Evolutionary conservation across 2,888 invertebrate species (phyloP).

Genomic region (Drosophila mayaguana): DNA sequence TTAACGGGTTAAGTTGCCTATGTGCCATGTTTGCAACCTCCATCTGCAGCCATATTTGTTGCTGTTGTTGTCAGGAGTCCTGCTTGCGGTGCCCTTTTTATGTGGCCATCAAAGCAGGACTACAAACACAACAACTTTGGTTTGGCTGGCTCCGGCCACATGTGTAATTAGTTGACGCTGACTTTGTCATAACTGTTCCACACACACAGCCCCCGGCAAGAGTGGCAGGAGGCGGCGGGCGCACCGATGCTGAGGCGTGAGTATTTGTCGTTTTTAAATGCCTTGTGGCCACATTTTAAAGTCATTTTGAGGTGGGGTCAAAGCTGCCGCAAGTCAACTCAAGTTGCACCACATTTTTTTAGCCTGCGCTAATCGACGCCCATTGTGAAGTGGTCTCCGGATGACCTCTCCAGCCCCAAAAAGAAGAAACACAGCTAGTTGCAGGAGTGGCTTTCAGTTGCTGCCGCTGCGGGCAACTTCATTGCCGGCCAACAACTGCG

Average conservation of each 20-base stretch:
- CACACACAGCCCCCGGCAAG: background rate
- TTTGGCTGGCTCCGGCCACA: constrained; percentile 19
- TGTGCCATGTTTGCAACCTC: constrained; percentile 43
- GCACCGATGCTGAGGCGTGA: background rate
- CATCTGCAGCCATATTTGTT: background rate
- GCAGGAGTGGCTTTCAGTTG: constrained; percentile 23
- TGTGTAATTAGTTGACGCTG: constrained; percentile 59
- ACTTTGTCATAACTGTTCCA: constrained; percentile 59
- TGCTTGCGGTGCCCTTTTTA: constrained; percentile 45
- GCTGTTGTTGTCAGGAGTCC: constrained; percentile 23
- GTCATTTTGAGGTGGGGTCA: constrained; percentile 57
- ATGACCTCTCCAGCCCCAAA: background rate
- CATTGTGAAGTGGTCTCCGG: constrained; percentile 38
- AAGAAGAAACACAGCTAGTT: background rate
- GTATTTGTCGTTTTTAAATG: constrained; percentile 39
- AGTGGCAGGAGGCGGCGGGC: background rate
- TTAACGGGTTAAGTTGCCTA: constrained; percentile 79
- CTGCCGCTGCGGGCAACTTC: constrained; percentile 29
- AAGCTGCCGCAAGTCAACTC: constrained; percentile 39
- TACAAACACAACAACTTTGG: constrained; percentile 19
- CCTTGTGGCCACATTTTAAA: constrained; percentile 65
- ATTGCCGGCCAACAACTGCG: constrained; percentile 54
- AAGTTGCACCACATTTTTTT: constrained; percentile 24
- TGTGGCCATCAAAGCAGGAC: constrained; percentile 50
- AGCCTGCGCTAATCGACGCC: constrained; percentile 49